Percentiles rank a stretch among this genome's conserved stretches.
Conservation (phyloP, 2,797 vertebrate species). For the Hippopotamyrus pictus region DNA sequence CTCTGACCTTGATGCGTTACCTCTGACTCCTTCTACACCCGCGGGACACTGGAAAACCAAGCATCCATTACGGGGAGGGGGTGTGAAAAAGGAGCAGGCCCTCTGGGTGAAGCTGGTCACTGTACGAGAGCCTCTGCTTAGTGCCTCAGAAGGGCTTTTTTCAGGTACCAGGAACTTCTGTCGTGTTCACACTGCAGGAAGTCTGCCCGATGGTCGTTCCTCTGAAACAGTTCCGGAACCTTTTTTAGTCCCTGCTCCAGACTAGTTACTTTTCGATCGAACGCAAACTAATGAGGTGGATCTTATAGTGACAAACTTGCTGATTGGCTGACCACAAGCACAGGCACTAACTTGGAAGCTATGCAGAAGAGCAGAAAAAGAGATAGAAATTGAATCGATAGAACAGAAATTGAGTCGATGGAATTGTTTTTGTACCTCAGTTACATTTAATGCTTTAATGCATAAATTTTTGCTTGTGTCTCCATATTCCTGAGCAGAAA, state of each 20-base stretch:
- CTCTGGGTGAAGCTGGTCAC: not conserved
- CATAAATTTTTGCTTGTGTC: not conserved
- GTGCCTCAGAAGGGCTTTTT: not conserved
- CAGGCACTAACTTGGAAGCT: not conserved
- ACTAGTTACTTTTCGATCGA: not conserved
- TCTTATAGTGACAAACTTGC: not conserved
- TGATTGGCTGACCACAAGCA: not conserved
- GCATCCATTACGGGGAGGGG: not conserved
- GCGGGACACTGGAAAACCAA: not conserved
- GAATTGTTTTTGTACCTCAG: not conserved
- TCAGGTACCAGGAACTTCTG: not conserved
- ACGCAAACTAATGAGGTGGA: not conserved
- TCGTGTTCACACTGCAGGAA: not conserved
- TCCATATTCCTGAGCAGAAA: not conserved
- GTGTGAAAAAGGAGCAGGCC: not conserved
- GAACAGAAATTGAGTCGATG: not conserved
- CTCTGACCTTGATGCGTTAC: not conserved
- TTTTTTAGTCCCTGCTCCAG: not conserved
- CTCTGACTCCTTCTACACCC: not conserved
- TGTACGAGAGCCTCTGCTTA: not conserved
- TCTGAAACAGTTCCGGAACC: not conserved
- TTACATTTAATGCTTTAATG: not conserved
- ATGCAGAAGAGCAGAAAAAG: not conserved
- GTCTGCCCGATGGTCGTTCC: not conserved
- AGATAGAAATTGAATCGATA: not conserved